Evolutionary conservation across 2,797 vertebrate genomes (phyloP).

Genomic region (Xiphophorus birchmanni): DNA sequence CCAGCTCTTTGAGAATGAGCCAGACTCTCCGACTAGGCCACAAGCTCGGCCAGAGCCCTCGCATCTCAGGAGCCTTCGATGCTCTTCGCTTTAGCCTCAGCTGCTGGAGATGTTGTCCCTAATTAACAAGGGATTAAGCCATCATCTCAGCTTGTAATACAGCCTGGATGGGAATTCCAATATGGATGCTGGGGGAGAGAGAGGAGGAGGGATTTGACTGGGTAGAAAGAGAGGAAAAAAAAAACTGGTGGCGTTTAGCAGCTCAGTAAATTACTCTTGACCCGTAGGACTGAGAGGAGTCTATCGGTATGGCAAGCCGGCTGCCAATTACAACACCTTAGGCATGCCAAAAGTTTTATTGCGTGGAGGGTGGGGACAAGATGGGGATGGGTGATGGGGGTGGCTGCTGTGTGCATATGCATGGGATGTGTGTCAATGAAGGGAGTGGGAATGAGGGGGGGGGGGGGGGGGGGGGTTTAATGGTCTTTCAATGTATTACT

Average conservation of each 20-base stretch:
- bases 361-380: conserved; percentile 68
- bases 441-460: background rate
- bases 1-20: conserved; percentile 73
- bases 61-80: conserved; percentile 65
- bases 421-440: conserved; percentile 30
- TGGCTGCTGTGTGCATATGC: conserved; percentile 27
- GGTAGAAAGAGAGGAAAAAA: conserved; percentile 48
- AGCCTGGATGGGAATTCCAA: conserved; percentile 84
- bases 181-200: conserved; percentile 64
- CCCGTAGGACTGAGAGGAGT: conserved; percentile 80
- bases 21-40: conserved; percentile 71
- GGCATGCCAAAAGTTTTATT: conserved; percentile 85
- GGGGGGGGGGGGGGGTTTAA: conserved; percentile 44
- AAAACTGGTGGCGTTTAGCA: conserved; percentile 77
- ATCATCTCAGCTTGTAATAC: conserved; percentile 84
- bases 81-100: conserved; percentile 77
- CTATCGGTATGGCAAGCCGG: conserved; percentile 79
- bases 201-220: conserved; percentile 42
- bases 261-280: conserved; percentile 88
- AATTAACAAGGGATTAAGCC: conserved; percentile 88
- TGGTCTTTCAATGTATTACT: conserved; percentile 77
- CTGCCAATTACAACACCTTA: conserved; percentile 84
- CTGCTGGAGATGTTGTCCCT: conserved; percentile 85
- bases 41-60: conserved; percentile 69
- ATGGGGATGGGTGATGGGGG: conserved; percentile 51